phyloP scores from a whole-genome alignment of 2,113 vertebrate genomes.

The Martes martes region DNA sequence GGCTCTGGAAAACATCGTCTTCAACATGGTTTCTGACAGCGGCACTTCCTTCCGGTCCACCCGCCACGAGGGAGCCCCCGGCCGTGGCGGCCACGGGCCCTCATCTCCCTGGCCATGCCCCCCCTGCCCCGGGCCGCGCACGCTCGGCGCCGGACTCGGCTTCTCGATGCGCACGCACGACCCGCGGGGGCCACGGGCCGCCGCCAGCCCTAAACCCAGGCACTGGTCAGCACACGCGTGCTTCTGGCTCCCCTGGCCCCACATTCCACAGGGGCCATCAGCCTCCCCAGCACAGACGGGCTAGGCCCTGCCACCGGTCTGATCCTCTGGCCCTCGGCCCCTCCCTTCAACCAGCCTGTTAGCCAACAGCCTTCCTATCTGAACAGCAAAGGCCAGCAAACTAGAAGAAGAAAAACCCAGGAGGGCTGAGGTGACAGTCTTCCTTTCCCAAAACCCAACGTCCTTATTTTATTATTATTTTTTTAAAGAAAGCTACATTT shows the following conservation, averaged over 20 bases:
- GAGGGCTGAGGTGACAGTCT: neutral
- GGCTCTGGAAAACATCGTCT: neutral
- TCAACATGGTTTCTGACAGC: too few species aligned
- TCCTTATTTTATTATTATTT: neutral
- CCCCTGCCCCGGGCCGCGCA: neutral
- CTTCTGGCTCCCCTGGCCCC: neutral
- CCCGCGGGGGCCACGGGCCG: neutral
- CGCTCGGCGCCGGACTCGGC: neutral
- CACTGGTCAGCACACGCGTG: fast-evolving
- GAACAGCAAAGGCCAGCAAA: neutral
- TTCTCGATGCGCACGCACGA: neutral
- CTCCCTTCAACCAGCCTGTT: neutral
- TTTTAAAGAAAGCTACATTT: neutral
- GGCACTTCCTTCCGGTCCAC: neutral
- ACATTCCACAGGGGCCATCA: neutral
- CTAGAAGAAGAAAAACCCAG: neutral
- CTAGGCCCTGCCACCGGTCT: neutral
- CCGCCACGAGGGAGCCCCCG: neutral
- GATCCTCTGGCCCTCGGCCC: neutral
- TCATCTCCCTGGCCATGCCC: neutral
- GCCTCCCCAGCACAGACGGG: neutral
- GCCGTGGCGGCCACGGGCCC: neutral
- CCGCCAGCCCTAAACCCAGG: neutral
- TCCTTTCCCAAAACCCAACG: neutral
- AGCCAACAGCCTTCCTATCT: neutral